Evolutionary conservation across 2,888 invertebrate genomes (phyloP).

Genomic region (Lottia scabra): DNA sequence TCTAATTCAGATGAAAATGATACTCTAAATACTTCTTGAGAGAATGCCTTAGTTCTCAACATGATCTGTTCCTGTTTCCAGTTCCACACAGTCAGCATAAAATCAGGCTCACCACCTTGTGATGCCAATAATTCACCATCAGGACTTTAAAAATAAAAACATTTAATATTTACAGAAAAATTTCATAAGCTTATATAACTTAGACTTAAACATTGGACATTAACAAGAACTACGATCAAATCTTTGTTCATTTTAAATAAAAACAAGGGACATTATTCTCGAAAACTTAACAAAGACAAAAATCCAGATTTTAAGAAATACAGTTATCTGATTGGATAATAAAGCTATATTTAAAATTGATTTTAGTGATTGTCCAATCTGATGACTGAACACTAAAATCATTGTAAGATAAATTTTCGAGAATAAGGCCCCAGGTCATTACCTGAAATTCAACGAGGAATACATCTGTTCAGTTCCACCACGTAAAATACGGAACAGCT

Average conservation of each 20-base stretch:
- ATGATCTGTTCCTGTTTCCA: conserved; percentile 84
- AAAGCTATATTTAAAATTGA: too few relatives aligned
- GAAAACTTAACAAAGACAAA: too few relatives aligned
- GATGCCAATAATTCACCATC: conserved; percentile 85
- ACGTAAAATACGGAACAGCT: conserved; percentile 79
- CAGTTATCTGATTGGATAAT: too few relatives aligned
- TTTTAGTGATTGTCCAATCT: too few relatives aligned
- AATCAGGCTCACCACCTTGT: conserved; percentile 88
- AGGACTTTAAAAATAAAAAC: conserved; percentile 73
- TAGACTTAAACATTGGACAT: too few relatives aligned
- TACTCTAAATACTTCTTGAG: conserved; percentile 83
- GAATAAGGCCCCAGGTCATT: too few relatives aligned
- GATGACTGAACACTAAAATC: too few relatives aligned
- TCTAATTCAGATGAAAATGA: conserved; percentile 86
- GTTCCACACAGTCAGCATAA: conserved; percentile 88
- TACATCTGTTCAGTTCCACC: conserved; percentile 83
- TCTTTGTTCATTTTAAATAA: neutral
- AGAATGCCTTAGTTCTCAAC: conserved; percentile 84
- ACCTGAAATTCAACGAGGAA: conserved; percentile 75
- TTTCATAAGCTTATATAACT: too few relatives aligned
- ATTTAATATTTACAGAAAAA: neutral
- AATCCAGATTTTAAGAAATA: too few relatives aligned
- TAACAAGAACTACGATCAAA: too few relatives aligned
- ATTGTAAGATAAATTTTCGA: too few relatives aligned
- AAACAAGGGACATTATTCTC: too few relatives aligned